phyloP scores from a whole-genome alignment of 2,797 vertebrate species.

The Peromyscus attwateri region DNA sequence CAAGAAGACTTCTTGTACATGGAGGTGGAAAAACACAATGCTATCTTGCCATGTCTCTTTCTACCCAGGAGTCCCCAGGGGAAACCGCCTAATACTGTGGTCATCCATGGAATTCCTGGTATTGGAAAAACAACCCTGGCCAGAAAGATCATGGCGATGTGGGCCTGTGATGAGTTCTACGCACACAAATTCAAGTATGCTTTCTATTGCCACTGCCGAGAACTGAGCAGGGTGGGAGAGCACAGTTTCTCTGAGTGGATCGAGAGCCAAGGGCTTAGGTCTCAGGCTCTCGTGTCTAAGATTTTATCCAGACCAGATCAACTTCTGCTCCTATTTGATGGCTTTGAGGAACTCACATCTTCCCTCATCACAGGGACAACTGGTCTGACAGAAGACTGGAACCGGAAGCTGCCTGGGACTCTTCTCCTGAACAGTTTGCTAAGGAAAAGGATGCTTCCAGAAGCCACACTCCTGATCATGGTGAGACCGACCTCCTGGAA shows the following conservation, averaged over 20 bases:
- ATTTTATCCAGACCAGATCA: slow-evolving; percentile 62
- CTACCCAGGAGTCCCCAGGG: slow-evolving; percentile 16
- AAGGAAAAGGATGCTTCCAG: slow-evolving; percentile 58
- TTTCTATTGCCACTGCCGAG: slow-evolving; percentile 69
- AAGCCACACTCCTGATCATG: slow-evolving; percentile 81
- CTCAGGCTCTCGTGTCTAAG: background rate
- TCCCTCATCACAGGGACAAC: background rate
- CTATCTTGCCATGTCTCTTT: background rate
- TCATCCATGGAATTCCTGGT: slow-evolving; percentile 64
- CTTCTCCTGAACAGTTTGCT: slow-evolving; percentile 73
- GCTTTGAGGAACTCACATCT: slow-evolving; percentile 68
- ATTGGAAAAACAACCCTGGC: slow-evolving; percentile 75
- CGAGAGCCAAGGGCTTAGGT: background rate
- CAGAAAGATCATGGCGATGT: slow-evolving; percentile 70
- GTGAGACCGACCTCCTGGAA: background rate
- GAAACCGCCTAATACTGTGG: background rate
- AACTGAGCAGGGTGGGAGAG: background rate
- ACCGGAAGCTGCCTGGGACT: slow-evolving; percentile 24
- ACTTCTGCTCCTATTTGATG: slow-evolving; percentile 85
- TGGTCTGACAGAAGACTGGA: slow-evolving; percentile 73
- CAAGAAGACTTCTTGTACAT: background rate
- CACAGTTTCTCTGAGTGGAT: slow-evolving; percentile 57
- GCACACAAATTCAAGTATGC: slow-evolving; percentile 30
- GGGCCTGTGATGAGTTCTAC: slow-evolving; percentile 63
- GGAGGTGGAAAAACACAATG: background rate